These are phyloP conservation scores for Aspidoscelis tigris DNA, from an alignment of 2,113 vertebrate genomes.

Conservation along the genomic window DNA sequence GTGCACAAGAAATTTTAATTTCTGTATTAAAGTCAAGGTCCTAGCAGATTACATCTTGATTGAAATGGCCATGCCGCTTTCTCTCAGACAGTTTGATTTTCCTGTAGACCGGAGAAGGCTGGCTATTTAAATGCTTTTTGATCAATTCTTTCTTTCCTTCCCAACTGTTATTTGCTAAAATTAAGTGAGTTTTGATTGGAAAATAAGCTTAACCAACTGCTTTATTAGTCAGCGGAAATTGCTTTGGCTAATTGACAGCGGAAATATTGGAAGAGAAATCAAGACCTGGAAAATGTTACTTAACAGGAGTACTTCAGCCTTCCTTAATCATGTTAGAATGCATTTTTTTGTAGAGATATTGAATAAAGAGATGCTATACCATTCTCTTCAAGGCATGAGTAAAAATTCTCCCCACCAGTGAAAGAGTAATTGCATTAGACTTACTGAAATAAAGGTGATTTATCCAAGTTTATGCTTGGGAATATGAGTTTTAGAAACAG, in stretches of 20 bases:
- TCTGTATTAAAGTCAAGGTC: slow-evolving; percentile 23
- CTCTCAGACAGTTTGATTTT: slow-evolving; percentile 36
- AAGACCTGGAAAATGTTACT: slow-evolving; percentile 52
- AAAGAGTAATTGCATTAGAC: slow-evolving; percentile 34
- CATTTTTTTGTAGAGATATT: slow-evolving; percentile 22
- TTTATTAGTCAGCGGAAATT: slow-evolving; percentile 59
- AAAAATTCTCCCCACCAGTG: slow-evolving; percentile 19
- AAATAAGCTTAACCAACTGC: slow-evolving; percentile 56
- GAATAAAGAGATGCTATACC: slow-evolving; percentile 8
- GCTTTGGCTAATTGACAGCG: slow-evolving; percentile 62
- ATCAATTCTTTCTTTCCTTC: slow-evolving; percentile 45
- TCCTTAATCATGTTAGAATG: slow-evolving; percentile 28
- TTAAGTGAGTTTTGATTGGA: slow-evolving; percentile 66
- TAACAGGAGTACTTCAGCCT: slow-evolving; percentile 30
- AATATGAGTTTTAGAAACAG: slow-evolving; percentile 37
- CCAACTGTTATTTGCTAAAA: slow-evolving; percentile 50
- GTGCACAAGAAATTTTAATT: slow-evolving; percentile 37
- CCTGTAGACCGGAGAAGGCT: slow-evolving; percentile 21
- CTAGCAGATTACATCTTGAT: neutral
- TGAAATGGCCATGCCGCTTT: slow-evolving; percentile 26
- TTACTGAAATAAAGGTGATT: slow-evolving; percentile 50
- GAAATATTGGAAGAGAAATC: slow-evolving; percentile 51
- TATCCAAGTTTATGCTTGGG: slow-evolving; percentile 37
- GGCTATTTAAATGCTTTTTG: slow-evolving; percentile 19
- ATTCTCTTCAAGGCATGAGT: slow-evolving; percentile 21